Percentiles rank a stretch among this genome's conserved stretches.
Evolutionary conservation across 2,113 vertebrate genomes (phyloP).

Genomic region (Heteronetta atricapilla): DNA sequence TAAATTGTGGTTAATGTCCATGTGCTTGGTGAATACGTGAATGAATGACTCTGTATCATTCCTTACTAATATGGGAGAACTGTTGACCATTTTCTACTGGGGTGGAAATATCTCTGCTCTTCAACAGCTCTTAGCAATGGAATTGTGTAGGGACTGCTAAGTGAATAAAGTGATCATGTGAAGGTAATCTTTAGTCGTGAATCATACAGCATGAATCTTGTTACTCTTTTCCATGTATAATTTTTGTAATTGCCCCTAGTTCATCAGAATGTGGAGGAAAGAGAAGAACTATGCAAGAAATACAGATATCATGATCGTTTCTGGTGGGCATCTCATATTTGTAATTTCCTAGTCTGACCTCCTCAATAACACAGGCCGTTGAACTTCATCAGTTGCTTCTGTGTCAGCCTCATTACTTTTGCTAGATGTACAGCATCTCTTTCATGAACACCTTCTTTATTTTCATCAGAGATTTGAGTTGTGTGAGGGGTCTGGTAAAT

Average conservation of each 20-base stretch:
- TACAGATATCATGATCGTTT: background rate
- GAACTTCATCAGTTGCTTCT: background rate
- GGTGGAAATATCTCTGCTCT: background rate
- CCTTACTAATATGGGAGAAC: conserved; percentile 1
- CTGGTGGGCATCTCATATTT: background rate
- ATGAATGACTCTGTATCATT: conserved; percentile 15
- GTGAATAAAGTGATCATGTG: background rate
- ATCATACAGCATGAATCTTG: background rate
- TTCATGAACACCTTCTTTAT: background rate
- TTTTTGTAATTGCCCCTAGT: background rate
- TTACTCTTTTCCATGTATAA: background rate
- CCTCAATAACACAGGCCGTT: background rate
- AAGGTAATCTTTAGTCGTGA: background rate
- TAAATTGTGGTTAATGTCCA: background rate
- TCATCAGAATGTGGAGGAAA: background rate
- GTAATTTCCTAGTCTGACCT: background rate
- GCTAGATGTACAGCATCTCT: background rate
- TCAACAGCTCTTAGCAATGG: background rate
- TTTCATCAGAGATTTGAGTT: background rate
- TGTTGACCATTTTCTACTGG: background rate
- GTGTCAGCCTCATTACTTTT: background rate
- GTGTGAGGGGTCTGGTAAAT: background rate
- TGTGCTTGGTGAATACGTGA: background rate
- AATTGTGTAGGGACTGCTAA: background rate
- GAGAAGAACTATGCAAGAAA: background rate